Conservation (phyloP, 2,797 vertebrate genomes). For the Taenioides sp. region DNA sequence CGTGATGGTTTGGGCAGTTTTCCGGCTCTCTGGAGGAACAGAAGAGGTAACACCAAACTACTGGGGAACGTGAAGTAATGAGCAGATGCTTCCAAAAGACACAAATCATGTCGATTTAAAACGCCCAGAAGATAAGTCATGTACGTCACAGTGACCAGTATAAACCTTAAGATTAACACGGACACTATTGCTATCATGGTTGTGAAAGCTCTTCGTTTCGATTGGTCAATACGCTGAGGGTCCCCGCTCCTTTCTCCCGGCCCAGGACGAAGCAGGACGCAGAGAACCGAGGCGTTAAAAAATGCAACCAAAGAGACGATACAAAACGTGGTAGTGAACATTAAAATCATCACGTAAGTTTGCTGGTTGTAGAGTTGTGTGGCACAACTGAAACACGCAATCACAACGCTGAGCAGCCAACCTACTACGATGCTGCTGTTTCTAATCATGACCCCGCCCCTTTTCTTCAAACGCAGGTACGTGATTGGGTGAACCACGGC, state of each 20-base stretch:
- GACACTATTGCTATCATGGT: neutral
- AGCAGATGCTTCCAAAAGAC: accelerated
- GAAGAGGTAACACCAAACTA: conserved; percentile 22
- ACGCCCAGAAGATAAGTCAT: neutral
- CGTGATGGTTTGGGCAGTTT: conserved; percentile 4
- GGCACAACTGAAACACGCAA: neutral
- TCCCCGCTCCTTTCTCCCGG: neutral
- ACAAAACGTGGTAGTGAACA: neutral
- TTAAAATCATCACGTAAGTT: neutral
- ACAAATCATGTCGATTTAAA: neutral
- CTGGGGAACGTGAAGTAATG: conserved; percentile 7
- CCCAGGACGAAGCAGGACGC: neutral
- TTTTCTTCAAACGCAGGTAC: conserved; percentile 2
- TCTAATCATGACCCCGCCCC: neutral
- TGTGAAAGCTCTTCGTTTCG: conserved; percentile 16
- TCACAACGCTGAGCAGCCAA: conserved; percentile 4
- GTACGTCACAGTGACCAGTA: neutral
- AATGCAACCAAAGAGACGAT: accelerated
- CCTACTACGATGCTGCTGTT: neutral
- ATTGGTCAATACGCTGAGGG: neutral
- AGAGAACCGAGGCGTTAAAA: conserved; percentile 18
- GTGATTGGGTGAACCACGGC: conserved; percentile 15
- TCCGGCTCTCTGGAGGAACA: conserved; percentile 21
- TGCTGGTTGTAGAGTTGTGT: neutral
- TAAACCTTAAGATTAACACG: neutral